Percentiles rank a stretch among this genome's conserved stretches.
phyloP scores from a whole-genome alignment of 2,888 invertebrate genomes.

The Pecten maximus region DNA sequence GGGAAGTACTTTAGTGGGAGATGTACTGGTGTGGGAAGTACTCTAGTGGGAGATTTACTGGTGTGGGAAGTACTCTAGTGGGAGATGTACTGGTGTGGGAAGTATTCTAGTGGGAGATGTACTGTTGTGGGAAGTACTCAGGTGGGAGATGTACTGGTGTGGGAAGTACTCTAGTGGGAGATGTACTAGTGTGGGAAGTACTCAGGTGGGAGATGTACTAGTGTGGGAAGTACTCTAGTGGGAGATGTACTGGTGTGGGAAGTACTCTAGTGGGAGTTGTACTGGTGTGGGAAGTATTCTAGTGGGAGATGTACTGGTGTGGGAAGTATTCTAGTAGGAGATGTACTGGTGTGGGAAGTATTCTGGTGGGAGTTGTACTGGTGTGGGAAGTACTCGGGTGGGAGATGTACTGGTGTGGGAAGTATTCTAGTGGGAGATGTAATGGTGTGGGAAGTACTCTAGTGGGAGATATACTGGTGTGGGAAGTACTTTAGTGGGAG shows the following conservation, averaged over 20 bases:
- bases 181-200: neutral
- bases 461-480: neutral
- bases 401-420: neutral
- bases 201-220: neutral
- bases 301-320: neutral
- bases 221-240: neutral
- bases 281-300: neutral
- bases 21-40: neutral
- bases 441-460: neutral
- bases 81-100: neutral
- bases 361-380: neutral
- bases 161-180: neutral
- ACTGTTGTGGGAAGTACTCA: neutral
- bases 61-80: neutral
- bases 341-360: neutral
- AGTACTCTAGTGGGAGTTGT: neutral
- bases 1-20: neutral
- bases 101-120: neutral
- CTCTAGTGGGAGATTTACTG: neutral
- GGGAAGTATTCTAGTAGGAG: neutral
- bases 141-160: neutral
- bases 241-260: neutral
- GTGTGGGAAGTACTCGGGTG: neutral
- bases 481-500: neutral
- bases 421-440: neutral